Evolutionary conservation across 1,140 invertebrate genomes (phyloP), one percentile per base, ranked within the genome.

Genomic region (Harlomillsia oculata): DNA sequence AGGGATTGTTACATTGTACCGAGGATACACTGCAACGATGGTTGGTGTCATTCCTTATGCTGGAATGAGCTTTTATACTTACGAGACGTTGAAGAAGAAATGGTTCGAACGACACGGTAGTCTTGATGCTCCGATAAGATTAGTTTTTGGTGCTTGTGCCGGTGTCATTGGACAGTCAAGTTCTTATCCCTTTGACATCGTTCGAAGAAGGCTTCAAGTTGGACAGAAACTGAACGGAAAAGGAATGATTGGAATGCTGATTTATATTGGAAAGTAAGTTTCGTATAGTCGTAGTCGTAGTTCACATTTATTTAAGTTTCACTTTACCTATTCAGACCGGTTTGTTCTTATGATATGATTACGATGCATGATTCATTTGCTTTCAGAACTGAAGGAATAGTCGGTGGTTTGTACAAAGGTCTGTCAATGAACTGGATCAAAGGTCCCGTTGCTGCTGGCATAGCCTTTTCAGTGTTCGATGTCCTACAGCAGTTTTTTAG

Each of bases 351-450:
- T 8, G n/a, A 34, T 28, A 5, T 50, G 5, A 50, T 32, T 50
- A 53, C 14, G 41, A 20, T 26, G 16, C 20, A 54, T 2, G 23
- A 20, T 67, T 29, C 29, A 45, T 20, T 50, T 44, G 64, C 28
- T 75, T 73, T 53, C 73, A 44, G 45, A 59, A 62, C 69, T 53
- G 93, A 97, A 75, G 94, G 96, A 23, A 70, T 93, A 20, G 82
- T 80, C 69, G 77, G 81, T 59, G 95, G 94, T 1, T 85, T 97
- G 67, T 99, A 91, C 76, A 99, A 99, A 76, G 96, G 59, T 0
- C 78, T 99, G 0, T 94, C 87, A 64, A 94, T 99, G 89, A 99
- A 99, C 75, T 99, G 93, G 91, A 84, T 99, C 2, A 99, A 99
- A 75, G 96, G 96, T 5, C 96, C 96, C 1, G 89, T 98, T 40